Conservation (phyloP, 2,113 vertebrate species). For the Proteles cristata region DNA sequence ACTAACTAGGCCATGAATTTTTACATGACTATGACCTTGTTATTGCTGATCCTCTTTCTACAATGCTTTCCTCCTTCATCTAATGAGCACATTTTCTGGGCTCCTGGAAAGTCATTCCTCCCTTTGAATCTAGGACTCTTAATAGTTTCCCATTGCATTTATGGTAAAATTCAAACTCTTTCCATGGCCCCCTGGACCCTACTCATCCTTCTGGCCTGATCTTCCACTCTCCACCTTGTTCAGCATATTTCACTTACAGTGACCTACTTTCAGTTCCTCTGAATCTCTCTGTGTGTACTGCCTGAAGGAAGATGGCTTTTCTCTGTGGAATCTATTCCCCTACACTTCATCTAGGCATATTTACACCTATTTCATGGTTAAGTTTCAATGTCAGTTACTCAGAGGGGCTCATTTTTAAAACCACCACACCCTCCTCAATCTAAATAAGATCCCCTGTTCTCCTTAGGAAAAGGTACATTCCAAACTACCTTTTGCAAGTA, state of each 20-base stretch:
- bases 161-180: neutral
- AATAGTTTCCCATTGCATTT: neutral
- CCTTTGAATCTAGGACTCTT: neutral
- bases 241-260: neutral
- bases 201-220: neutral
- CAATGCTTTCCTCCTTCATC: neutral
- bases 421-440: neutral
- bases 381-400: neutral
- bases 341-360: neutral
- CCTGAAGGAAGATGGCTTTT: neutral
- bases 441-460: neutral
- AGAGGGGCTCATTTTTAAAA: neutral
- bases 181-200: neutral
- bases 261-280: neutral
- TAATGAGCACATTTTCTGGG: neutral
- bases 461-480: neutral
- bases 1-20: neutral
- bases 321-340: neutral
- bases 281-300: neutral
- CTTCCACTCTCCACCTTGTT: neutral
- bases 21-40: neutral
- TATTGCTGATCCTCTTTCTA: neutral
- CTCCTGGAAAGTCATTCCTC: neutral
- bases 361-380: conserved; percentile 12
- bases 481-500: neutral